Evolutionary conservation across 2,888 invertebrate species (phyloP), one percentile per base, ranked within the genome.

Genomic region (Philonicus albiceps): DNA sequence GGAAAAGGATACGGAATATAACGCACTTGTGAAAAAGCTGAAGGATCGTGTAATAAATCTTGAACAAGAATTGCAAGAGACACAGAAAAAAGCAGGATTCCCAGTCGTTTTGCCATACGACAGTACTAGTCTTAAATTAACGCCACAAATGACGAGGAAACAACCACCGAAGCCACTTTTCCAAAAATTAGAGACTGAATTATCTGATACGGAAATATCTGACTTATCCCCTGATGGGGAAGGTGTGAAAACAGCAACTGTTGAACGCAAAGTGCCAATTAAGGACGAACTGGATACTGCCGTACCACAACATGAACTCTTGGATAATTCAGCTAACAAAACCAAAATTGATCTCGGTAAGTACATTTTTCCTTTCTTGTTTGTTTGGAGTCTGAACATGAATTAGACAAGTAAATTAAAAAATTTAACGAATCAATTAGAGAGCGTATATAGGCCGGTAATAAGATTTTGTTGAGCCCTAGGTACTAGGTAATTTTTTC

Each of bases 11-110:
- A 95, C 96, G 6, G 97, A 97, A 92, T 97, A 97, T 92, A 97
- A 96, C 91, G 94, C 96, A 87, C 94, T 97, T 88, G 96, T 97
- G 13, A 96, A 96, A 91, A 96, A 95, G 90, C 94, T 97, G 86
- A 98, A 98, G 93, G 98, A 98, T 93, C 94, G 97, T 90, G 97
- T 97, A 88, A 96, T 97, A 78, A 94, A 96, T 88, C 93, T 98
- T 88, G 97, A 97, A 92, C 96, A 96, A 90, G 95, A 97, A 90
- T 92, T 97, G 88, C 93, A 96, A 92, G 97, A 97, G 91, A 97
- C 97, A 0, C 98, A 98, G 91, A 95, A 96, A 90, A 96, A 96
- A 91, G 98, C 97, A 1, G 98, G 98, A 6, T 94, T 98, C 87
- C 96, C 97, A 0, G 95, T 96, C 86, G 95, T 95, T 91, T 92